Evolutionary conservation across 2,113 vertebrate species (phyloP), one percentile per base, ranked within the genome.

Genomic region (Otis tarda): DNA sequence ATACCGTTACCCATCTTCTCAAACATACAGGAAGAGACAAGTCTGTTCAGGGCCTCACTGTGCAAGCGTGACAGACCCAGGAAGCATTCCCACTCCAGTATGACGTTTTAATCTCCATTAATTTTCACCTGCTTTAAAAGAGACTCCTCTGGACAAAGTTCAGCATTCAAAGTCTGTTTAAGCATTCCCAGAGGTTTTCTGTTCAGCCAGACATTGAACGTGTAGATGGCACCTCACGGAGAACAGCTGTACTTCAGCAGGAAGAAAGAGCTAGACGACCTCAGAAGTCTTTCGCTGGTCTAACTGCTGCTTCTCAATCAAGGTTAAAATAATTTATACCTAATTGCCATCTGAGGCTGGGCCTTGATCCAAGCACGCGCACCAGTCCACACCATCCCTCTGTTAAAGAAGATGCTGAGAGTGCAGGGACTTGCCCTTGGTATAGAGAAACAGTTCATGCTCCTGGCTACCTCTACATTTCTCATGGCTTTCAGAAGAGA

Each of bases 101-200:
- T 23, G 41, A 67, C 64, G 67, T 53, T 86, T 91, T 76, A 95
- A 80, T 88, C 78, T 70, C 59, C 33, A 56, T 74, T 88, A 69
- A 70, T 94, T 93, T 85, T 88, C 59, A 65, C 68, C 50, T 86
- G n/a, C 47, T 87, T 93, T 53, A 65, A 85, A 73, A 95, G 39
- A 85, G 81, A 41, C 50, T 93, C 43, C 27, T 82, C 8, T 7
- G 75, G 74, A 82, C 28, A 52, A 41, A 91, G 30, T 41, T 70
- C 55, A 85, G 0, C 33, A 20, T 45, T 93, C 14, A 5, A 53
- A 70, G 64, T 33, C 41, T 80, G 59, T 20, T 22, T 57, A 47
- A 90, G 63, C 14, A 49, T 13, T 79, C 75, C 67, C 87, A 28
- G 20, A 82, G 47, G 50, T 57, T 67, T 95, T 88, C 84, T 77